These are phyloP conservation scores for Pseudorhiza aurosa DNA, from an alignment of 30 jellyfish, hydroid and myxozoan species.

Conservation along the genomic window DNA sequence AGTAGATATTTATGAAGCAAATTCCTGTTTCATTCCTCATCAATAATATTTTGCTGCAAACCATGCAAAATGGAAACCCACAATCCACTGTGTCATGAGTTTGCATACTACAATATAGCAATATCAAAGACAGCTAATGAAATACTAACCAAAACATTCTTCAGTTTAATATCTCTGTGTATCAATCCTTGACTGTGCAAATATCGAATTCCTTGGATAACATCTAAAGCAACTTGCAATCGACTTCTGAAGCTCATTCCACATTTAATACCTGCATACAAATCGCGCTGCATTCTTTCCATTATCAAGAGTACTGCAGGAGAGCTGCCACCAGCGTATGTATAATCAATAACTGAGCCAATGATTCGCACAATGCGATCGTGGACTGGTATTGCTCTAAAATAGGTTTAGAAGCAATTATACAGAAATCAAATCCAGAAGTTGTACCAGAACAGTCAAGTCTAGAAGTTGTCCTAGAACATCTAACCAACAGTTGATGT, in stretches of 20 bases:
- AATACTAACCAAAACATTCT: conserved; percentile 92
- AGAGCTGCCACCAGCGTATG: conserved; percentile 99
- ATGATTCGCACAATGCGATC: conserved; percentile 95
- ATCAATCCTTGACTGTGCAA: conserved; percentile 97
- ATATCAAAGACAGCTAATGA: too few relatives aligned
- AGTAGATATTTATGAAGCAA: too few relatives aligned
- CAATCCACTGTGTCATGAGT: too few relatives aligned
- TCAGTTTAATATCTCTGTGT: conserved; percentile 93
- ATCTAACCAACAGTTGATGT: too few relatives aligned
- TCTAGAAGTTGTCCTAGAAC: too few relatives aligned
- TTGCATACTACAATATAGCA: too few relatives aligned
- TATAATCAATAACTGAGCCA: conserved; percentile 97
- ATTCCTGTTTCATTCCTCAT: too few relatives aligned
- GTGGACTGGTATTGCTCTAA: conserved; percentile 94
- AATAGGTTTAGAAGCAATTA: neutral
- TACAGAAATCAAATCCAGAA: neutral
- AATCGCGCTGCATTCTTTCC: conserved; percentile 98
- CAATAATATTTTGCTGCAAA: too few relatives aligned
- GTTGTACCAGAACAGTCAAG: too few relatives aligned
- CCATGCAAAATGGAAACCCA: too few relatives aligned
- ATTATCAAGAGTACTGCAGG: conserved; percentile 97
- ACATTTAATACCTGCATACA: conserved; percentile 96
- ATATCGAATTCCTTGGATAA: conserved; percentile 94
- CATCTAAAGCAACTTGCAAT: conserved; percentile 96
- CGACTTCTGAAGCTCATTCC: conserved; percentile 99